Conservation (phyloP, 2,888 invertebrate genomes). For the Heliconius ismenius region DNA sequence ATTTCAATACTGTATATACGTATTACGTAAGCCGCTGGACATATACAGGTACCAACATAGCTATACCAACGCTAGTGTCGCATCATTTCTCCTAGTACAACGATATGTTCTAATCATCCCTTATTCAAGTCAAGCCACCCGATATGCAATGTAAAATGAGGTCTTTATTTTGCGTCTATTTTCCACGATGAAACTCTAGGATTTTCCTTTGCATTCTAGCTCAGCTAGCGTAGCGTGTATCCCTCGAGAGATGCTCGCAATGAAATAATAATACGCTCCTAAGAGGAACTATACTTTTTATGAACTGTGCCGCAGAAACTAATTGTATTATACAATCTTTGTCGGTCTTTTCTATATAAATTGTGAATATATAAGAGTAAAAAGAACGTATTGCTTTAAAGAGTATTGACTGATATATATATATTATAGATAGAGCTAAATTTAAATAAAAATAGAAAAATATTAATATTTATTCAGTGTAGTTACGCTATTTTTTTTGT, state of each 20-base stretch:
- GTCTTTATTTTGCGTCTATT: slow-evolving; percentile 38
- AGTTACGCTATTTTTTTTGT: neutral
- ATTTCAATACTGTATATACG: neutral
- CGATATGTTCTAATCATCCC: slow-evolving; percentile 37
- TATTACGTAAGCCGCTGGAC: neutral
- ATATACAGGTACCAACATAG: too few species aligned
- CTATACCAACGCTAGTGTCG: slow-evolving; percentile 9
- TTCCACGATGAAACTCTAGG: slow-evolving; percentile 35
- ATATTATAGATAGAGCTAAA: neutral
- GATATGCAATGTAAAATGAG: slow-evolving; percentile 36
- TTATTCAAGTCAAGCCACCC: slow-evolving; percentile 34
- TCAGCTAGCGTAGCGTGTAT: slow-evolving; percentile 26
- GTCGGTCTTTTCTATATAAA: slow-evolving; percentile 2
- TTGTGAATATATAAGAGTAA: neutral
- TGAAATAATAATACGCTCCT: slow-evolving; percentile 32
- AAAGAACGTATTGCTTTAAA: neutral
- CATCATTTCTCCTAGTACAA: slow-evolving; percentile 25
- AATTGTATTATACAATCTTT: slow-evolving; percentile 21
- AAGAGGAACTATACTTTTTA: slow-evolving; percentile 23
- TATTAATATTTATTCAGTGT: too few species aligned
- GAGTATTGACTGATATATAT: neutral
- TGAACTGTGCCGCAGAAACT: slow-evolving; percentile 9
- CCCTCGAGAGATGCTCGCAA: slow-evolving; percentile 27
- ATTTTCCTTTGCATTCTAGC: slow-evolving; percentile 36
- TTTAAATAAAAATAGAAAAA: neutral